Base-by-base conservation (phyloP, 1,140 invertebrate species). In the Procambarus virginalis region DNA sequence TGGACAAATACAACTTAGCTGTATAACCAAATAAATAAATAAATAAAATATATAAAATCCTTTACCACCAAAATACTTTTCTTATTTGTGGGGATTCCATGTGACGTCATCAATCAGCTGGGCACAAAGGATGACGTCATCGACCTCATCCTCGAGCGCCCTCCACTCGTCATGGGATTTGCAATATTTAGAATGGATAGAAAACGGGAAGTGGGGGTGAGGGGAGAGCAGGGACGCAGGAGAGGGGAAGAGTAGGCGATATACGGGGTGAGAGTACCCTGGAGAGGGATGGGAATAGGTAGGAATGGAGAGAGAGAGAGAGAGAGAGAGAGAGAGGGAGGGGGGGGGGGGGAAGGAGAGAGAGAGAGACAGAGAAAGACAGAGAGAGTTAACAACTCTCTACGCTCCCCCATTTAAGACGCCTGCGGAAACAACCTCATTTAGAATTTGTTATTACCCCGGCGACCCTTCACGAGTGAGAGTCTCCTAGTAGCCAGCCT, bases 21-120 rank as follows among this genome's bases (percentile, higher is more conserved):
- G 0, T 0, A 34, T 34, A 34, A 34, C 34, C 34, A 34, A 64
- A 20, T 17, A 64, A 20, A 64, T 17, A 64, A 64, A 64, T 8
- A 64, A 64, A 64, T 2, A 64, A 64, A 64, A 17, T 17, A 64
- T 9, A 9, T 12, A 20, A 20, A 20, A 1, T 2, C 20, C 60
- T 20, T 64, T 64, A 64, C 12, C 17, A 20, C 60, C 20, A 73
- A 73, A 34, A 73, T 73, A 34, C 20, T 34, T 34, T 4, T 20
- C 64, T 14, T 68, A 73, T 34, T 6, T 8, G 20, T 34, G n/a
- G 68, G n/a, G 14, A 73, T 34, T 73, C 20, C 68, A 8, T 34
- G 68, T 73, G 68, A 34, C 68, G 68, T 34, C 68, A 73, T 34
- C n/a, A 73, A 73, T 73, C 68, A 73, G 68, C 68, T 73, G 68